phyloP scores from a whole-genome alignment of 92 coral and sea anemone species.

The Pocillopora grandis region DNA sequence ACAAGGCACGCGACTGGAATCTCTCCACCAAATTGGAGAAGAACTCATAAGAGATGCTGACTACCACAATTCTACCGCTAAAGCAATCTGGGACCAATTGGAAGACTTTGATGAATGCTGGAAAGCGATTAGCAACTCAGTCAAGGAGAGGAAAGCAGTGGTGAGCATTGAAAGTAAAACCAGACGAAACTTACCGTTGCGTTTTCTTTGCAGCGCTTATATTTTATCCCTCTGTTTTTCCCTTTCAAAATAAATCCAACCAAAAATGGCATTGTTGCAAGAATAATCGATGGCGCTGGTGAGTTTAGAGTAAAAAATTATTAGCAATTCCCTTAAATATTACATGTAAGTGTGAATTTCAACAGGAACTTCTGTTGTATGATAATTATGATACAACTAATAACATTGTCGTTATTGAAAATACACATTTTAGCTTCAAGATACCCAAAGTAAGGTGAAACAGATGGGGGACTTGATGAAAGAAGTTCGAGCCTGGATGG shows the following conservation, averaged over 20 bases:
- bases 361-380: too few species aligned
- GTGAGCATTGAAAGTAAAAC: constrained; percentile 23
- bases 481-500: constrained; percentile 57
- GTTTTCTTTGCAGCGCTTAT: too few species aligned
- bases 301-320: not conserved
- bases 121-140: constrained; percentile 46
- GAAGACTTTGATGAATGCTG: constrained; percentile 71
- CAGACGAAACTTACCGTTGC: too few species aligned
- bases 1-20: constrained; percentile 38
- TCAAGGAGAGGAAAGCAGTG: constrained; percentile 44
- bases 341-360: too few species aligned
- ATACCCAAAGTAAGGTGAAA: constrained; percentile 32
- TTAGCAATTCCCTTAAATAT: too few species aligned
- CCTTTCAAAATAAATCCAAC: too few species aligned
- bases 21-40: constrained; percentile 56
- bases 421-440: constrained; percentile 29
- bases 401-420: too few species aligned
- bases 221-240: too few species aligned
- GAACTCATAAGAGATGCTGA: constrained; percentile 66
- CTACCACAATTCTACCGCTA: constrained; percentile 63
- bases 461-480: constrained; percentile 48
- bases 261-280: too few species aligned
- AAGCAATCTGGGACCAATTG: constrained; percentile 61
- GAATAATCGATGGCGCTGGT: not conserved
- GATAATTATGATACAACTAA: too few species aligned